These are phyloP conservation scores for Maylandia zebra DNA, from an alignment of 2,113 vertebrate genomes.

Conservation along the genomic window DNA sequence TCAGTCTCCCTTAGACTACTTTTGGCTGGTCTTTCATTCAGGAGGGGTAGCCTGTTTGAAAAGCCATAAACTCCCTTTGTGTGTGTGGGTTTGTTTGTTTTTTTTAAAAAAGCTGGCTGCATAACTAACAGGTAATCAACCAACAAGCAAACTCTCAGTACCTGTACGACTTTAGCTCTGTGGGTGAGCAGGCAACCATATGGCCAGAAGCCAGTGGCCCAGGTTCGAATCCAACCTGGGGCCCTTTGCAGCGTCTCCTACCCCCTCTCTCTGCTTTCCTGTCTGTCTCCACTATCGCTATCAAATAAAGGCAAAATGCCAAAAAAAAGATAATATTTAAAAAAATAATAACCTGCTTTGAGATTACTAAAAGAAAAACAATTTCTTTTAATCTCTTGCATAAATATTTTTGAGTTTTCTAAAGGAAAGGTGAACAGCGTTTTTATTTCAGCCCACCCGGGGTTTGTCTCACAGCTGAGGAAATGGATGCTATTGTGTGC, in stretches of 20 bases:
- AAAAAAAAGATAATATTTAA: neutral
- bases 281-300: neutral
- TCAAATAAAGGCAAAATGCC: neutral
- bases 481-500: neutral
- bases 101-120: neutral
- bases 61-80: neutral
- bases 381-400: neutral
- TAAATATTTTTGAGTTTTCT: neutral
- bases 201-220: neutral
- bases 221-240: neutral
- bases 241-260: neutral
- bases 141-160: neutral
- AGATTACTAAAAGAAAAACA: neutral
- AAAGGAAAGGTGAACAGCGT: neutral
- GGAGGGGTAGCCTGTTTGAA: neutral
- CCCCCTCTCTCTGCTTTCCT: neutral
- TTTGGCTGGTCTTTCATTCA: neutral
- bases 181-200: neutral
- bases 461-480: neutral
- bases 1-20: neutral
- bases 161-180: neutral
- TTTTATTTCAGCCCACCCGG: neutral
- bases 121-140: neutral
- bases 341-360: neutral
- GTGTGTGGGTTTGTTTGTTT: neutral